Conservation (phyloP, 2,797 vertebrate genomes). For the Paratrypauchen microcephalus region DNA sequence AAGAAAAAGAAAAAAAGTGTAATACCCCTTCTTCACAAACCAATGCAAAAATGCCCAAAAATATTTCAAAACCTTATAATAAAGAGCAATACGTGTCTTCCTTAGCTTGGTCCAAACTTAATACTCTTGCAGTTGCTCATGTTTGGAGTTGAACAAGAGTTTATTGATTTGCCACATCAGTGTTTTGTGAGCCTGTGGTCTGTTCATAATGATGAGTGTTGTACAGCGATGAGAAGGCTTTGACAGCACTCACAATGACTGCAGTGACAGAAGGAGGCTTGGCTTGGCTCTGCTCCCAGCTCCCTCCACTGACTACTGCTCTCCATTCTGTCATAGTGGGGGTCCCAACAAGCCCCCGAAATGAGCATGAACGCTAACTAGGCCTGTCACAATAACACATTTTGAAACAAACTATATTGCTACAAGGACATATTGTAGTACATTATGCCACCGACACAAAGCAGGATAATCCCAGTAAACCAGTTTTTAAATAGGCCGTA, state of each 20-base stretch:
- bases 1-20: no score
- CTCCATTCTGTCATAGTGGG: conserved; percentile 60
- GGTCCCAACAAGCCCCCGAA: conserved; percentile 52
- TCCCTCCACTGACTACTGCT: conserved; percentile 35
- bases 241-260: conserved; percentile 75
- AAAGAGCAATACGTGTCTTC: background rate
- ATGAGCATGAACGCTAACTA: conserved; percentile 18
- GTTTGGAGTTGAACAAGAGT: conserved; percentile 39
- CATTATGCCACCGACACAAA: no score
- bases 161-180: conserved; percentile 60
- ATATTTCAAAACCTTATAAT: background rate
- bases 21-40: no score
- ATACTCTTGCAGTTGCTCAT: conserved; percentile 14
- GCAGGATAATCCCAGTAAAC: no score
- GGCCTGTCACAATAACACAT: no score
- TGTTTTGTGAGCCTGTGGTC: conserved; percentile 47
- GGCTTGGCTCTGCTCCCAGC: conserved; percentile 64
- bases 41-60: background rate
- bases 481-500: no score
- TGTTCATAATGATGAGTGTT: conserved; percentile 69
- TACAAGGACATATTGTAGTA: no score
- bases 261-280: conserved; percentile 62
- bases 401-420: no score
- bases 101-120: background rate
- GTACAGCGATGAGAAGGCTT: conserved; percentile 75